Evolutionary conservation across 2,113 vertebrate species (phyloP).

Genomic region (Thymallus thymallus): DNA sequence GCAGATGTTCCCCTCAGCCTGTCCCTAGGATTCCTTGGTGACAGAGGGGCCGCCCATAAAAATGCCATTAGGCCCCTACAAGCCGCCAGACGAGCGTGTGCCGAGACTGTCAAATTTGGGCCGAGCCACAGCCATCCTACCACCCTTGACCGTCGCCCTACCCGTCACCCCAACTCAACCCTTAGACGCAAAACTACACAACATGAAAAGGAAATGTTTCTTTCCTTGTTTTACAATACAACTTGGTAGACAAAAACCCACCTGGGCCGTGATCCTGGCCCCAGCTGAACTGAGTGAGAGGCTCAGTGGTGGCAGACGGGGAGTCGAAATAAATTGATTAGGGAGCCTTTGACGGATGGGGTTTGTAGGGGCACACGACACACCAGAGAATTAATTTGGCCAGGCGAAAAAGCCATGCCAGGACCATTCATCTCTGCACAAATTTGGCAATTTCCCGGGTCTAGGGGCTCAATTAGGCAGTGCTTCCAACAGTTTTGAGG

Average conservation of each 20-base stretch:
- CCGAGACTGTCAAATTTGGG: constrained; percentile 49
- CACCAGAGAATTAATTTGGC: constrained; percentile 71
- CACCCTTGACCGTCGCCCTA: constrained; percentile 25
- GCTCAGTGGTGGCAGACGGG: constrained; percentile 43
- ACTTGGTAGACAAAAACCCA: constrained; percentile 1
- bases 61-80: constrained; percentile 54
- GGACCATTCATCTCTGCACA: constrained; percentile 66
- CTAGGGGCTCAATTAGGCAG: constrained; percentile 65
- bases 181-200: too few species aligned
- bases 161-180: neutral
- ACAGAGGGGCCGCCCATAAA: constrained; percentile 61
- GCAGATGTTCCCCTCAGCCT: constrained; percentile 62
- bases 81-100: constrained; percentile 51
- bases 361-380: constrained; percentile 62
- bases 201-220: neutral
- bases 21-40: constrained; percentile 20
- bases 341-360: constrained; percentile 67
- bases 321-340: constrained; percentile 71
- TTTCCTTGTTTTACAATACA: neutral
- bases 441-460: constrained; percentile 62
- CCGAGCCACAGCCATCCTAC: constrained; percentile 30
- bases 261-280: constrained; percentile 22
- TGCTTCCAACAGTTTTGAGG: constrained; percentile 43
- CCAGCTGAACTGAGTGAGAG: constrained; percentile 34
- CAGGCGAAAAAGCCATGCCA: constrained; percentile 49